Base-by-base conservation (phyloP, 1,140 invertebrate genomes). In the Ceratoteleas bidentatus region DNA sequence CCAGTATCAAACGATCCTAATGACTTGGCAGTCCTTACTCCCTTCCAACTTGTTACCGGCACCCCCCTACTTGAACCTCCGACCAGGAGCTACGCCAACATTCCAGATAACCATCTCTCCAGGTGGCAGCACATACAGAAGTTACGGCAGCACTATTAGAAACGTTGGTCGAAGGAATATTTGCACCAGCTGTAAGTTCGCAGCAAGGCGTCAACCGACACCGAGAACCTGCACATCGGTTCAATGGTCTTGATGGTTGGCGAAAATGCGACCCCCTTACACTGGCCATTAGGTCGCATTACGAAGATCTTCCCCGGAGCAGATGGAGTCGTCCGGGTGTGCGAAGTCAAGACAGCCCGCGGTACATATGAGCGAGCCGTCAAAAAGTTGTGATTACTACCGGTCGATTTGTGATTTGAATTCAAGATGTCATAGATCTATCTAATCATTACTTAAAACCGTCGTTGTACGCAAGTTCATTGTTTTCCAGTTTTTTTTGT, bases 161-260 rank as follows among this genome's bases (percentile, higher is more conserved):
- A 73, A 13, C 11, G 79, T 36, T 88, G 85, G 86, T 36, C 58
- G 5, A 34, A 49, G 3, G 87, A 88, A 8, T 88, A 87, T 61
- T 32, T 87, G 2, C 40, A 74, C 0, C 52, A 81, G n/a, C 54
- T 88, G 0, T 87, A 89, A 56, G 45, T 80, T 13, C 60, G 85
- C 11, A 16, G 54, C 0, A 89, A 90, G 73, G 89, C 87, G 88
- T 68, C 47, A 0, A 43, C 16, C 0, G 43, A 45, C 47, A 6
- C 69, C 16, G 8, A 33, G 3, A 68, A 80, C 14, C n/a, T 91
- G 4, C 54, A 83, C 38, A 33, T 79, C 10, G 89, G 86, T 6
- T 70, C 84, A 6, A 24, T 91, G 34, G 89, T 91, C 0, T 33
- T 91, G 0, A 24, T 91, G 2, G 86, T 88, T 43, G 86, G 89